A percentile compares a stretch with the other conserved stretches of the same genome.
Evolutionary conservation across 37 sponge, comb jelly and placozoan species (phyloP).

Genomic region (Geodia barretti): DNA sequence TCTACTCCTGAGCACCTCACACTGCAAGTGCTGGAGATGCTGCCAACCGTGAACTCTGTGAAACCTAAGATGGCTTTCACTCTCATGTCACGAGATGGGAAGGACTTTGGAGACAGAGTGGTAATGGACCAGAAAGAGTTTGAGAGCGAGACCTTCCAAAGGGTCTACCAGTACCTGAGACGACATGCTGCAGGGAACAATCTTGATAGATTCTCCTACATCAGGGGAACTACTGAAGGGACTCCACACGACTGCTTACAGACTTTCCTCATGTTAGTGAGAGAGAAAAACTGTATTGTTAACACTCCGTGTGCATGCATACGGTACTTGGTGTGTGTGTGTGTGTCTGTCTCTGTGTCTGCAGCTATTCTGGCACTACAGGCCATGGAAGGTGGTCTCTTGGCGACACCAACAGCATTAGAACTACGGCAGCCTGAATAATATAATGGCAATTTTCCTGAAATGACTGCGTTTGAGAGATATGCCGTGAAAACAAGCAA

Average conservation of each 20-base stretch:
- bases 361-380: no score
- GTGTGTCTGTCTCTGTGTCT: no score
- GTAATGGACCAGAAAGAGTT: slow-evolving; percentile 64
- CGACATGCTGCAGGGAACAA: slow-evolving; percentile 6
- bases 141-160: slow-evolving; percentile 50
- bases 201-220: slow-evolving; percentile 58
- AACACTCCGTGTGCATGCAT: no score
- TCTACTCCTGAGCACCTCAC: slow-evolving; percentile 23
- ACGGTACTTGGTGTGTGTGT: no score
- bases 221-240: slow-evolving; percentile 17
- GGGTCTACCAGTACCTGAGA: slow-evolving; percentile 72
- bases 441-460: no score
- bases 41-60: slow-evolving; percentile 46
- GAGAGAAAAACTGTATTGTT: no score
- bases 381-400: no score
- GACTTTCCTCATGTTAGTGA: slow-evolving; percentile 46
- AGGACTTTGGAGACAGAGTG: slow-evolving; percentile 7
- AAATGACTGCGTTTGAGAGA: no score
- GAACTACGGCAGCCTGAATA: no score
- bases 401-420: no score
- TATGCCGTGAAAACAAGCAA: no score
- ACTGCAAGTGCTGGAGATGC: slow-evolving; percentile 34
- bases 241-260: slow-evolving; percentile 29
- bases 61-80: slow-evolving; percentile 16
- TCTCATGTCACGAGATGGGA: slow-evolving; percentile 6